phyloP scores from a whole-genome alignment of 2,113 vertebrate genomes.

The Aviceda subcristata region DNA sequence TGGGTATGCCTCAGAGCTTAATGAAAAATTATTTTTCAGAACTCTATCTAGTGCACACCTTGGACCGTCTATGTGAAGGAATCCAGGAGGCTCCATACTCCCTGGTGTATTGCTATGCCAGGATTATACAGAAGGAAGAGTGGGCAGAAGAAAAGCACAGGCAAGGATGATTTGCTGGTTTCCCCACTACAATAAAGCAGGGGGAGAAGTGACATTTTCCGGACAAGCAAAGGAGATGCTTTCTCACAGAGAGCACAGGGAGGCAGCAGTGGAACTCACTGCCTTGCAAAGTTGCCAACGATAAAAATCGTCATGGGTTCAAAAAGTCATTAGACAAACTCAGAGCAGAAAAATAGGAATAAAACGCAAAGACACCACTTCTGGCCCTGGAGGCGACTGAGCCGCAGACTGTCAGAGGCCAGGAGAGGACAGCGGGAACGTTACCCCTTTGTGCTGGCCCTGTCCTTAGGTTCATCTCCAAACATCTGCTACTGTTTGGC shows the following conservation, averaged over 20 bases:
- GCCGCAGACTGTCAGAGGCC: neutral
- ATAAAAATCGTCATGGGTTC: neutral
- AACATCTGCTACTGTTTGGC: conserved; percentile 15
- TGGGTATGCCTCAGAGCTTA: neutral
- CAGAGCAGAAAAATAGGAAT: neutral
- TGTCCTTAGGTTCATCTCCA: neutral
- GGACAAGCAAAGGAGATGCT: neutral
- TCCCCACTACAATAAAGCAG: neutral
- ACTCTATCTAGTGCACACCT: neutral
- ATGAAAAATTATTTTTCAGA: neutral
- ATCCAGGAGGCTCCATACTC: neutral
- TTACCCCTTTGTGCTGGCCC: neutral
- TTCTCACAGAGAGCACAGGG: neutral
- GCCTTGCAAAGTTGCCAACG: neutral
- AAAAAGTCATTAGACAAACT: neutral
- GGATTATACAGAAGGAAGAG: neutral
- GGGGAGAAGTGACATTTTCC: neutral
- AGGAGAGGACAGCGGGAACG: neutral
- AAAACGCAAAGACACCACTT: neutral
- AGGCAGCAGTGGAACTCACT: neutral
- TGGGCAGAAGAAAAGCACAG: neutral
- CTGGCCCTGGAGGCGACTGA: neutral
- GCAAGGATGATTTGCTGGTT: neutral
- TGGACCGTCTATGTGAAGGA: neutral
- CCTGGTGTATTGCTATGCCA: neutral